Evolutionary conservation across 2,797 vertebrate species (phyloP).

Genomic region (Serranus cabrilla): DNA sequence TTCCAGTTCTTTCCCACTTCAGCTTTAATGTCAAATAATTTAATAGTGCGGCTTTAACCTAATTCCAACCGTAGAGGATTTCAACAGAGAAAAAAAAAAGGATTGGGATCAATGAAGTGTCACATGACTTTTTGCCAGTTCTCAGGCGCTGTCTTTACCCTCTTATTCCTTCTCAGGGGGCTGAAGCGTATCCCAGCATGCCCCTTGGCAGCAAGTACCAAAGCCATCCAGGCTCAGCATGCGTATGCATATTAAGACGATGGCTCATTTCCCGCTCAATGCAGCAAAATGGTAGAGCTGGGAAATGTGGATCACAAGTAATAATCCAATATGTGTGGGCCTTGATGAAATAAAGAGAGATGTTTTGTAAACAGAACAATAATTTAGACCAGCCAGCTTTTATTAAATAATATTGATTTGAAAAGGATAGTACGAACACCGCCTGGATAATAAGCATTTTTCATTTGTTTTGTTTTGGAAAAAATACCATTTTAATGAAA

Average conservation of each 20-base stretch:
- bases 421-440: not conserved
- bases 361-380: constrained; percentile 15
- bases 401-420: not conserved
- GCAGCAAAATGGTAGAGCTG: constrained; percentile 6
- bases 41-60: constrained; percentile 6
- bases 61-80: not conserved
- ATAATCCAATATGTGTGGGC: constrained; percentile 20
- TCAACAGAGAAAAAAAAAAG: not conserved
- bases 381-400: not conserved
- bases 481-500: not conserved
- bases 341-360: constrained; percentile 2
- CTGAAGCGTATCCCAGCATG: constrained; percentile 34
- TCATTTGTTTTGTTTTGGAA: constrained; percentile 6
- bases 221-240: constrained; percentile 25
- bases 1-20: no score
- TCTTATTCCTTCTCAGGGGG: constrained; percentile 18
- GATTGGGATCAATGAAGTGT: constrained; percentile 14
- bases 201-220: constrained; percentile 21
- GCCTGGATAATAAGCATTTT: not conserved
- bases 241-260: constrained; percentile 36
- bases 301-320: constrained; percentile 14
- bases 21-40: not conserved
- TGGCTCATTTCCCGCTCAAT: constrained; percentile 35
- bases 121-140: constrained; percentile 1
- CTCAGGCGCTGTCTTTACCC: constrained; percentile 12